Conservation (phyloP, 64 coral and sea anemone species). For the Porites australiensis region DNA sequence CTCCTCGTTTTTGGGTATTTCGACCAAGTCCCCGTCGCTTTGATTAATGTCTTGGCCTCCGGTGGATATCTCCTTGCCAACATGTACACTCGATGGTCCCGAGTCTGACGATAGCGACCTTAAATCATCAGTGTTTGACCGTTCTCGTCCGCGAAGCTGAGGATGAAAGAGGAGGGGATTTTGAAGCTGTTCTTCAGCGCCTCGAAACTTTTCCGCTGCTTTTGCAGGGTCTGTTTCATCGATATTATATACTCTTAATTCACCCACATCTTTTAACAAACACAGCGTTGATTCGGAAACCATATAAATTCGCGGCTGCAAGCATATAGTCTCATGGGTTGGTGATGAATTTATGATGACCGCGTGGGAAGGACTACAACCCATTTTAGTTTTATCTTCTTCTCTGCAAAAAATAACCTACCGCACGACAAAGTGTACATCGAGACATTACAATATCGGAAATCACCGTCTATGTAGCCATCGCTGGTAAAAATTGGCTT, state of each 20-base stretch:
- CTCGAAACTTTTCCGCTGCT: constrained; percentile 65
- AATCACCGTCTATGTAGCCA: not conserved
- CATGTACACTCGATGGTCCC: not conserved
- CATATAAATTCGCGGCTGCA: constrained; percentile 93
- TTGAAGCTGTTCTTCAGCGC: constrained; percentile 77
- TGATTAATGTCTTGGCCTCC: not conserved
- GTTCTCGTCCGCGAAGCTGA: constrained; percentile 38
- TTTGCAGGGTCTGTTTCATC: constrained; percentile 78
- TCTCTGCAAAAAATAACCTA: not conserved
- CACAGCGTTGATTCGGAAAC: constrained; percentile 90
- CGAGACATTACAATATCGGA: not conserved
- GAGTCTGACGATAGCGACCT: not conserved
- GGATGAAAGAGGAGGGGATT: constrained; percentile 81
- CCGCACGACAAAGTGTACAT: not conserved
- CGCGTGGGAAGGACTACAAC: constrained; percentile 90
- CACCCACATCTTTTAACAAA: constrained; percentile 85
- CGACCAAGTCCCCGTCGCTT: not conserved
- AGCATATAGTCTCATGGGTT: constrained; percentile 77
- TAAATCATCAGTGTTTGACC: constrained; percentile 4
- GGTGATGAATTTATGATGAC: constrained; percentile 79
- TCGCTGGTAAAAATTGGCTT: constrained; percentile 7
- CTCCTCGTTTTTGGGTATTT: not conserved
- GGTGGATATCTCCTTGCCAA: not conserved
- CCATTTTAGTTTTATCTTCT: constrained; percentile 38
- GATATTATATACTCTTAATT: constrained; percentile 71